Percentiles rank a stretch among this genome's conserved stretches.
Conservation (phyloP, 2,113 vertebrate species). For the Mobula hypostoma region DNA sequence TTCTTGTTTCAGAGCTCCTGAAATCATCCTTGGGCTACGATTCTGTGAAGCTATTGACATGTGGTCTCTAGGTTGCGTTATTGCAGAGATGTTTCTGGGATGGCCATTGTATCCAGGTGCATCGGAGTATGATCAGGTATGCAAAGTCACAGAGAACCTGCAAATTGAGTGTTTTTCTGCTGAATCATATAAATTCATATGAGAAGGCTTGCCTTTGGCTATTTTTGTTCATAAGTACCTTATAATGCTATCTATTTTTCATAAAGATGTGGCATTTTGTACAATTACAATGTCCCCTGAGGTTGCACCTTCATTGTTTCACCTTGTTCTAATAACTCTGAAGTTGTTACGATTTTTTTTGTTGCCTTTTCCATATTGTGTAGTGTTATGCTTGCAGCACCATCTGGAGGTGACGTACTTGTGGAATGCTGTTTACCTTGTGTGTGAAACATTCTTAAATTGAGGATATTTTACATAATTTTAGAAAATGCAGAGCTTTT, state of each 20-base stretch:
- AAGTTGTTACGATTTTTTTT: not conserved
- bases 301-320: not conserved
- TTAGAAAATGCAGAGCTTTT: not conserved
- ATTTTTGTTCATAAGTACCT: not conserved
- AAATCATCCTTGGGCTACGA: constrained; percentile 90
- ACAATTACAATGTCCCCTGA: not conserved
- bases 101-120: constrained; percentile 96
- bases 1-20: constrained; percentile 72
- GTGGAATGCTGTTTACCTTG: not conserved
- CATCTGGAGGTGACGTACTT: not conserved
- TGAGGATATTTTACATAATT: not conserved
- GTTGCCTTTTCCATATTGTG: not conserved
- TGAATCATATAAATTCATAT: not conserved
- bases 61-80: constrained; percentile 97
- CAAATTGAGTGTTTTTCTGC: not conserved
- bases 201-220: not conserved
- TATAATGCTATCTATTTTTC: not conserved
- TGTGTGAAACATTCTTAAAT: not conserved
- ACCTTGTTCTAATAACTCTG: not conserved
- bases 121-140: constrained; percentile 95
- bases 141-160: constrained; percentile 35
- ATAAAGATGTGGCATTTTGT: not conserved
- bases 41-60: constrained; percentile 98
- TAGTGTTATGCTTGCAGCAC: not conserved
- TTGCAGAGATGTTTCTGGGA: constrained; percentile 90